Base-by-base conservation (phyloP, 2,113 vertebrate species). In the Micronisus gabar region DNA sequence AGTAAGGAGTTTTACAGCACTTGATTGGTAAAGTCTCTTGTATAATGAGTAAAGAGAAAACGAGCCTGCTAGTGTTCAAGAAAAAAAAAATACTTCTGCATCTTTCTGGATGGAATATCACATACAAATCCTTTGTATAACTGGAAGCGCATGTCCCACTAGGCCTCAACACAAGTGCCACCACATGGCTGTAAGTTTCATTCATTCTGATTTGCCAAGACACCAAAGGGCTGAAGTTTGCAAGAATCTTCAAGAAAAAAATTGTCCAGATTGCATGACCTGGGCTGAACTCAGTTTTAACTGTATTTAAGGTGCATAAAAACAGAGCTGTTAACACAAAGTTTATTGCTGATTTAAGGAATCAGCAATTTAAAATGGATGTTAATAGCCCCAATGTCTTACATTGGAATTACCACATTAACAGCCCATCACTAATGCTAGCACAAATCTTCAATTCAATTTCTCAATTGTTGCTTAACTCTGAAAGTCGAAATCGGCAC, bases 1-100 rank as follows among this genome's bases (percentile, higher is more conserved):
- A 91, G 63, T 8, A 90, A 90, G 59, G 82, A 83, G 38, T 76
- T 75, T 90, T 50, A 74, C n/a, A 94, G 86, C 66, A 74, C 63
- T 81, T 21, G 61, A 81, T 3, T 66, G 74, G 86, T 62, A 67
- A 93, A 95, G 90, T 55, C 41, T 52, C 56, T 92, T 55, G 22
- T 27, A 85, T 40, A 62, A 55, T 8, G 47, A 86, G 41, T 15
- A 38, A 70, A 68, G 91, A 45, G 68, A 91, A 92, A 74, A 73
- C 19, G n/a, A 85, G 10, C 40, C 73, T 83, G 67, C 48, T 62
- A 67, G n/a, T 61, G 48, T 27, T 29, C 25, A 45, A 50, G 61
- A 30, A 30, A 53, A 74, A 53, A 74, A 61, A 50, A 65, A 65
- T 22, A 89, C 86, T 85, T 90, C 83, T 91, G 81, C 88, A 91